phyloP scores from a whole-genome alignment of 2,888 invertebrate genomes.

The Eupithecia vulgata region DNA sequence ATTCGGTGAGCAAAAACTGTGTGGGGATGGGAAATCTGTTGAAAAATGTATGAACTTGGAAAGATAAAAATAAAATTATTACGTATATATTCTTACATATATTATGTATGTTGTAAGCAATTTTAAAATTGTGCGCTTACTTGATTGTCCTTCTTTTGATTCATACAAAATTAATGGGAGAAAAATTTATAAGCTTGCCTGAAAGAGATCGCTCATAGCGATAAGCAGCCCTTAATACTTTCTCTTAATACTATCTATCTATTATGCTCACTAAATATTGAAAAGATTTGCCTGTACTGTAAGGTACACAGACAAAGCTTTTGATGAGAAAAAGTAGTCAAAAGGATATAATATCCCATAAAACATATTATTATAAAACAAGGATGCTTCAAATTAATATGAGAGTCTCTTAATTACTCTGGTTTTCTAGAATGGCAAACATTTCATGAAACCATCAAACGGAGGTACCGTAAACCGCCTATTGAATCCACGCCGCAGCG shows the following conservation, averaged over 20 bases:
- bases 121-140: background rate
- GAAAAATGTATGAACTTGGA: background rate
- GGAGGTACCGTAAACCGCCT: background rate
- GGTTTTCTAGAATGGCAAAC: background rate
- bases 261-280: background rate
- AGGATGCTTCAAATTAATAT: background rate
- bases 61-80: background rate
- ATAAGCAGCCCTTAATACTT: background rate
- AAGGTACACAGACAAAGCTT: too few species aligned
- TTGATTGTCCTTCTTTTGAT: too few species aligned
- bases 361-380: background rate
- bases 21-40: slow-evolving; percentile 11
- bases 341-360: background rate
- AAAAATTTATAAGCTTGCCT: too few species aligned
- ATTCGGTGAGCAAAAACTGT: slow-evolving; percentile 28
- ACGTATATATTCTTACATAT: too few species aligned
- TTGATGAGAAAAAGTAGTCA: background rate
- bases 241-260: background rate
- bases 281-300: too few species aligned
- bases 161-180: too few species aligned
- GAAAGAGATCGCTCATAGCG: too few species aligned
- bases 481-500: background rate
- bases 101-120: background rate
- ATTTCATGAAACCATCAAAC: background rate
- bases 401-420: background rate